These are phyloP conservation scores for Ramphastos sulfuratus DNA, from an alignment of 2,113 vertebrate genomes.

Conservation along the genomic window DNA sequence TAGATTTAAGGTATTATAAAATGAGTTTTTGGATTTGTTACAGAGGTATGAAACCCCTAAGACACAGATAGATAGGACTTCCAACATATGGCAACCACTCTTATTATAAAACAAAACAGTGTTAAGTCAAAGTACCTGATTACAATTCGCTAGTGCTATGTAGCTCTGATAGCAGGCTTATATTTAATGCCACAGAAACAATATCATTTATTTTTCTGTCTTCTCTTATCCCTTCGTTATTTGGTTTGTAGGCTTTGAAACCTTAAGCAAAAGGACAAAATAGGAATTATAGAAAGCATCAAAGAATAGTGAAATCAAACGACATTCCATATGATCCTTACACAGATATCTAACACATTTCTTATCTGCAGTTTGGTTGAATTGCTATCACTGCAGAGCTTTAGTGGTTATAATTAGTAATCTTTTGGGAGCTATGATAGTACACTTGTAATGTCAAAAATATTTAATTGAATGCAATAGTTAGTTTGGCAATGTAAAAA, in stretches of 20 bases:
- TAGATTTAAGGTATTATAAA: conserved; percentile 94
- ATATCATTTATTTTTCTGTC: conserved; percentile 96
- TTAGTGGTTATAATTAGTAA: conserved; percentile 71
- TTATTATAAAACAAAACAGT: conserved; percentile 86
- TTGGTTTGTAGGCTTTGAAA: conserved; percentile 86
- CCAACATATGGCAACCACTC: conserved; percentile 87
- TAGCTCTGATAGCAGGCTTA: conserved; percentile 91
- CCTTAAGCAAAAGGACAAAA: conserved; percentile 91
- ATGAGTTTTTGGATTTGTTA: conserved; percentile 89
- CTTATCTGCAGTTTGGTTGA: conserved; percentile 18
- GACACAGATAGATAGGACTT: conserved; percentile 80
- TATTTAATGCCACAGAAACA: conserved; percentile 94
- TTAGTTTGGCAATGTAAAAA: conserved; percentile 67
- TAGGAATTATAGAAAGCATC: conserved; percentile 81
- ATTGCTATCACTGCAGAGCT: conserved; percentile 54
- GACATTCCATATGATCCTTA: conserved; percentile 67
- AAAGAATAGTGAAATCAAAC: conserved; percentile 79
- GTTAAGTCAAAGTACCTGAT: conserved; percentile 99
- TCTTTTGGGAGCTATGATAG: conserved; percentile 53
- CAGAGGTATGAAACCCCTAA: conserved; percentile 80
- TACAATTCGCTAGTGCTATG: conserved; percentile 93
- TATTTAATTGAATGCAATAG: conserved; percentile 52
- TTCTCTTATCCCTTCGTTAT: conserved; percentile 93
- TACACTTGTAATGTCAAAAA: conserved; percentile 37
- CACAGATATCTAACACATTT: conserved; percentile 51